Conservation (phyloP, 2,797 vertebrate species). For the Mastacembelus armatus region DNA sequence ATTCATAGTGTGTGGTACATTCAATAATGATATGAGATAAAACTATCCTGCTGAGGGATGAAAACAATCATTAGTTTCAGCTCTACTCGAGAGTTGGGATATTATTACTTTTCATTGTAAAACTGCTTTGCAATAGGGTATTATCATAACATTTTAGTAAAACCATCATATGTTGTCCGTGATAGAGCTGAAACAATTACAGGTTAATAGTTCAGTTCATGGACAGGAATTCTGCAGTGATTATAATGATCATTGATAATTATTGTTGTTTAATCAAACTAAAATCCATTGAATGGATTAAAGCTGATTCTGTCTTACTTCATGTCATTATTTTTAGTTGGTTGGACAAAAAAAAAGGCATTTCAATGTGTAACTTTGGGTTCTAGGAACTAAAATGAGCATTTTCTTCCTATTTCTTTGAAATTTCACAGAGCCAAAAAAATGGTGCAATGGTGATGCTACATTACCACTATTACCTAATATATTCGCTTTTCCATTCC, state of each 20-base stretch:
- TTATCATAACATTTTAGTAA: not conserved
- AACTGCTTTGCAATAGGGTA: no score
- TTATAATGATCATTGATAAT: not conserved
- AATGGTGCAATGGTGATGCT: no score
- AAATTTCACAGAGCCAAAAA: not conserved
- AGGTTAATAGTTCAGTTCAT: not conserved
- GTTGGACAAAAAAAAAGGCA: not conserved
- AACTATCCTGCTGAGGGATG: not conserved
- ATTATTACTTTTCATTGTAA: no score
- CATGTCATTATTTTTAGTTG: no score
- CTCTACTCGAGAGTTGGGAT: no score
- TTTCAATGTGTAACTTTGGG: not conserved
- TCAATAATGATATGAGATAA: constrained; percentile 8
- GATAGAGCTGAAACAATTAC: not conserved
- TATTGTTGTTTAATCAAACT: constrained; percentile 1
- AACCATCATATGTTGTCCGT: not conserved
- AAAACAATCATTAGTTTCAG: not conserved
- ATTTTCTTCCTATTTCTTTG: not conserved
- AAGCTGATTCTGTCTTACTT: no score
- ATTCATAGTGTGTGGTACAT: not conserved
- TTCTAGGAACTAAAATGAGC: no score
- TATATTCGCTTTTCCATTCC: not conserved
- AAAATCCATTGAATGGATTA: no score
- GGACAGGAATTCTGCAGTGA: not conserved
- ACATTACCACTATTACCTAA: not conserved